Evolutionary conservation across 2,113 vertebrate genomes (phyloP).

Genomic region (Asarcornis scutulata): DNA sequence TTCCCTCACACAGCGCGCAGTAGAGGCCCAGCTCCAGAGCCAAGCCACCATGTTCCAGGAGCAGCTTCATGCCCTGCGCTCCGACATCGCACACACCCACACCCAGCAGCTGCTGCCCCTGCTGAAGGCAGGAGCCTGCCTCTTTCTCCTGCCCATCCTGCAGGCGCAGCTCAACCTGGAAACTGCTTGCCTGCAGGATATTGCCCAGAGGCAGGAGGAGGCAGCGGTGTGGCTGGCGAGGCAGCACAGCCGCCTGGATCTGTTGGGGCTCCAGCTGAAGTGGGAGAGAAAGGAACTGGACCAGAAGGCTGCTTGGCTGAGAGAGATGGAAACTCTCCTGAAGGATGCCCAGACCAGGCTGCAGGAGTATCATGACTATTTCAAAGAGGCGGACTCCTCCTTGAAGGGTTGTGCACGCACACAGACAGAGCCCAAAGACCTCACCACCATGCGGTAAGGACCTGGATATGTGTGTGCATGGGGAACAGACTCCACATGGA

Average conservation of each 20-base stretch:
- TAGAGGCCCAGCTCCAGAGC: rapidly evolving
- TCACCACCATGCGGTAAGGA: conserved; percentile 14
- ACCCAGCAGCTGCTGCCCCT: neutral
- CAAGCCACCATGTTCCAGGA: neutral
- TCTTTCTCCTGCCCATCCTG: neutral
- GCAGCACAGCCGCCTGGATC: conserved; percentile 31
- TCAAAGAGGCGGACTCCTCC: neutral
- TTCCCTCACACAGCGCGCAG: neutral
- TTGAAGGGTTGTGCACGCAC: neutral
- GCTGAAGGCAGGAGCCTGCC: neutral
- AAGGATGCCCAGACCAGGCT: neutral
- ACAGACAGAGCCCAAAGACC: conserved; percentile 16
- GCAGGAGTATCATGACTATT: neutral
- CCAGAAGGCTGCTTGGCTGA: neutral
- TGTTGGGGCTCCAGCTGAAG: conserved; percentile 44
- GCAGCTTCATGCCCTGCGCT: neutral
- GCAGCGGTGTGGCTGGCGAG: rapidly evolving
- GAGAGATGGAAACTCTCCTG: neutral
- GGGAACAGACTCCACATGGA: neutral
- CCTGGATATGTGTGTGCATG: neutral
- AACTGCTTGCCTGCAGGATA: neutral
- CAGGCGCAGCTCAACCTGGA: neutral
- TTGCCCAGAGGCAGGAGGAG: neutral
- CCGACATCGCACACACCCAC: rapidly evolving
- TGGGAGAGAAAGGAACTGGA: neutral